Conservation (phyloP, 92 coral and sea anemone genomes). For the Epizoanthus scotinus region DNA sequence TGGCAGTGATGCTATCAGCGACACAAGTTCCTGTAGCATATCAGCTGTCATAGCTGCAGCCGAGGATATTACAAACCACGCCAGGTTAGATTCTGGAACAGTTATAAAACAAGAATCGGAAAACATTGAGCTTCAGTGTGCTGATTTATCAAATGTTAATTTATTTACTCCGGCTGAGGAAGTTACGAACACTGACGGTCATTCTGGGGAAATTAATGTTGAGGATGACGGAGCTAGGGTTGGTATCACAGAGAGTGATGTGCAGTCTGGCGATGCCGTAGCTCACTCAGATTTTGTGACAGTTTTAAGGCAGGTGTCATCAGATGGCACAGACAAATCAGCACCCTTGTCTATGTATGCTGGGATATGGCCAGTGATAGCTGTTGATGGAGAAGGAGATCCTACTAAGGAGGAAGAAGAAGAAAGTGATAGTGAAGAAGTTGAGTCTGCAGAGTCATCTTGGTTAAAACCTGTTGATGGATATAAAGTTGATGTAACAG, state of each 20-base stretch:
- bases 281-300: conserved; percentile 20
- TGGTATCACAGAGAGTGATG: neutral
- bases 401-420: neutral
- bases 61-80: conserved; percentile 68
- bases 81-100: neutral
- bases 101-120: neutral
- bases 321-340: conserved; percentile 26
- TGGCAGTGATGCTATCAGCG: conserved; percentile 46
- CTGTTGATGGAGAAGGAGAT: conserved; percentile 13
- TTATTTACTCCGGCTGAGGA: neutral
- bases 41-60: conserved; percentile 82
- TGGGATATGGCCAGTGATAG: conserved; percentile 26
- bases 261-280: neutral
- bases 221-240: neutral
- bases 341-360: conserved; percentile 25
- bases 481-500: too few species aligned
- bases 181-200: neutral
- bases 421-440: neutral
- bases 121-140: neutral
- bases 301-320: conserved; percentile 20
- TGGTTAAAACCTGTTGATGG: conserved; percentile 16
- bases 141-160: neutral
- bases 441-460: neutral
- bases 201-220: neutral
- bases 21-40: conserved; percentile 60